phyloP scores from a whole-genome alignment of 1,140 invertebrate species.

The Hyles vespertilio region DNA sequence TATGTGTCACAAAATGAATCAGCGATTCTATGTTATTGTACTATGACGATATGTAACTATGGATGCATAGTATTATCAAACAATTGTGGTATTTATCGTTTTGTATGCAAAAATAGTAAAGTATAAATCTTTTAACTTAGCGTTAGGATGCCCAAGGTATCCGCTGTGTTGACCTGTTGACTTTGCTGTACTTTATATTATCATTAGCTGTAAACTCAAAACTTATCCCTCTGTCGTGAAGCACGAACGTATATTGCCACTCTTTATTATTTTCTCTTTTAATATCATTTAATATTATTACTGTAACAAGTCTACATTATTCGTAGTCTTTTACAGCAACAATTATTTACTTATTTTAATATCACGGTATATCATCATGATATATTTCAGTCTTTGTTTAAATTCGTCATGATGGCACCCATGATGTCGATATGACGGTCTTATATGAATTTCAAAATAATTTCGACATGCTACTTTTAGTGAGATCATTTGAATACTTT shows the following conservation, averaged over 20 bases:
- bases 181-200: conserved; percentile 45
- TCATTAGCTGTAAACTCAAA: conserved; percentile 62
- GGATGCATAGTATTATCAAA: conserved; percentile 60
- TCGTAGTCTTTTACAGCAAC: conserved; percentile 25
- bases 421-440: too few species aligned
- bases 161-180: conserved; percentile 66
- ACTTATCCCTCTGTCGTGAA: conserved; percentile 59
- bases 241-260: conserved; percentile 48
- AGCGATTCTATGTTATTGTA: conserved; percentile 42
- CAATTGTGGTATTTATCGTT: conserved; percentile 58
- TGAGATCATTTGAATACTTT: neutral
- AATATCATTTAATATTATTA: conserved; percentile 8
- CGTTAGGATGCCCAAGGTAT: conserved; percentile 73
- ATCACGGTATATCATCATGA: conserved; percentile 33
- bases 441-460: too few species aligned
- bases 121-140: conserved; percentile 51
- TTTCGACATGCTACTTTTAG: too few species aligned
- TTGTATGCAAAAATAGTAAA: conserved; percentile 53
- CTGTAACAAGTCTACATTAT: conserved; percentile 10
- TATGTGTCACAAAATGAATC: conserved; percentile 55
- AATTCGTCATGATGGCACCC: too few species aligned
- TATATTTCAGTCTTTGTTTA: neutral
- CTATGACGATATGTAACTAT: conserved; percentile 50
- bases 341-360: conserved; percentile 7
- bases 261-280: conserved; percentile 24